Percentiles rank a stretch among this genome's conserved stretches.
These are phyloP conservation scores for Ceryle rudis DNA, from an alignment of 2,797 vertebrate genomes.

Conservation along the genomic window DNA sequence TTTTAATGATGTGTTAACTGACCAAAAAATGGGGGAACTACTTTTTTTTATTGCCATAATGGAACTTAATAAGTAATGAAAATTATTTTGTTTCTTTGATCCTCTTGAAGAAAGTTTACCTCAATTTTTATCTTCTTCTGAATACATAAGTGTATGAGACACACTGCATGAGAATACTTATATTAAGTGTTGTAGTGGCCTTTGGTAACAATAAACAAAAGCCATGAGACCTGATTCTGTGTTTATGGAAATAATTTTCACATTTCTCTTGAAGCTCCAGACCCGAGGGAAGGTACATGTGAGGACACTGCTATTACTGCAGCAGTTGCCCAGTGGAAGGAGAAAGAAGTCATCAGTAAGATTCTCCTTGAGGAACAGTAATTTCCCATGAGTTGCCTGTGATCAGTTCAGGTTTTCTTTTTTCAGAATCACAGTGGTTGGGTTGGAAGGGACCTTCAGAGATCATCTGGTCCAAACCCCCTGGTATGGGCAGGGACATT, in stretches of 20 bases:
- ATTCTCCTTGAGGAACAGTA: not conserved
- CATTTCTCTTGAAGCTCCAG: not conserved
- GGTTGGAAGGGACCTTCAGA: not conserved
- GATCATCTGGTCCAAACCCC: not conserved
- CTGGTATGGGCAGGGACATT: fast-evolving
- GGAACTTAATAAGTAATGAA: not conserved
- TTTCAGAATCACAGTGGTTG: not conserved
- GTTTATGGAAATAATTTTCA: not conserved
- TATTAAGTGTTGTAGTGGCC: not conserved
- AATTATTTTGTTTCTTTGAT: not conserved
- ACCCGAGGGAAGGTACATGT: fast-evolving
- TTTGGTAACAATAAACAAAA: not conserved
- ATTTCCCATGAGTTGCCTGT: not conserved
- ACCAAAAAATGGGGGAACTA: not conserved
- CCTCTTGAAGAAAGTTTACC: not conserved
- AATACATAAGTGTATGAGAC: not conserved
- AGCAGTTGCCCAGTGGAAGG: not conserved
- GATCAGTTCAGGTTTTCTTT: not conserved
- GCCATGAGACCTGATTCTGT: not conserved
- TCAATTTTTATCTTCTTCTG: not conserved
- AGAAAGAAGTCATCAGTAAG: not conserved
- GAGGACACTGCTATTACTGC: not conserved
- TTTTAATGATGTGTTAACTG: not conserved
- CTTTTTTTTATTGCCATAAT: not conserved
- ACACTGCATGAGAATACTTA: not conserved